These are phyloP conservation scores for Scotopteryx bipunctaria DNA, from an alignment of 2,888 invertebrate genomes.

Conservation along the genomic window DNA sequence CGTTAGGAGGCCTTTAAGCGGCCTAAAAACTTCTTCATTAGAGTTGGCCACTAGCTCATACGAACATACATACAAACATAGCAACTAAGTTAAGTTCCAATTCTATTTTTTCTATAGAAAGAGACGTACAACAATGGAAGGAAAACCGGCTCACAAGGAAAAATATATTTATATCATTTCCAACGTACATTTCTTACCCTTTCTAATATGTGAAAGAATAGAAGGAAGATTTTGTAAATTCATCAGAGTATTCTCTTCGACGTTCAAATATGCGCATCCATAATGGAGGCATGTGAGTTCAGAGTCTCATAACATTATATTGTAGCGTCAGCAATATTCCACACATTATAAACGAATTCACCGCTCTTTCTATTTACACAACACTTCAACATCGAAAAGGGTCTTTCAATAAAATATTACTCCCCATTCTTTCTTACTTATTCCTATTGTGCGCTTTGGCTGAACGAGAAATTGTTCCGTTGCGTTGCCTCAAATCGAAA, in stretches of 20 bases:
- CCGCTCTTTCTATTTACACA: conserved; percentile 77
- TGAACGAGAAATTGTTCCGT: conserved; percentile 57
- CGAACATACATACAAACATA: too few species aligned
- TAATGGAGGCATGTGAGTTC: conserved; percentile 22
- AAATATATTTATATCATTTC: not conserved
- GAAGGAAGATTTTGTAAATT: conserved; percentile 15
- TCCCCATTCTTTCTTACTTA: conserved; percentile 75
- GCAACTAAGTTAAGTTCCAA: too few species aligned
- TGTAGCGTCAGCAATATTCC: conserved; percentile 66
- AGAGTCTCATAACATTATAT: conserved; percentile 47
- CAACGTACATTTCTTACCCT: not conserved
- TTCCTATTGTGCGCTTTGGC: conserved; percentile 69
- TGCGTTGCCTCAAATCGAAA: conserved; percentile 46
- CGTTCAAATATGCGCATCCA: conserved; percentile 23
- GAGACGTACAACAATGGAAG: not conserved
- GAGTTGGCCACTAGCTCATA: too few species aligned
- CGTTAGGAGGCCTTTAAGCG: too few species aligned
- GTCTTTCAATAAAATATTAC: conserved; percentile 82
- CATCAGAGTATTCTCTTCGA: conserved; percentile 16
- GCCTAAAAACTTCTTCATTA: too few species aligned
- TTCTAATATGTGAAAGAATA: conserved; percentile 8
- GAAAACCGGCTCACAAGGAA: not conserved
- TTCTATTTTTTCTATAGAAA: too few species aligned
- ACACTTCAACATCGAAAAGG: conserved; percentile 77
- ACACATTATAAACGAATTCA: conserved; percentile 69